These are phyloP conservation scores for Monochamus alternatus DNA, from an alignment of 2,888 invertebrate genomes.

Conservation along the genomic window DNA sequence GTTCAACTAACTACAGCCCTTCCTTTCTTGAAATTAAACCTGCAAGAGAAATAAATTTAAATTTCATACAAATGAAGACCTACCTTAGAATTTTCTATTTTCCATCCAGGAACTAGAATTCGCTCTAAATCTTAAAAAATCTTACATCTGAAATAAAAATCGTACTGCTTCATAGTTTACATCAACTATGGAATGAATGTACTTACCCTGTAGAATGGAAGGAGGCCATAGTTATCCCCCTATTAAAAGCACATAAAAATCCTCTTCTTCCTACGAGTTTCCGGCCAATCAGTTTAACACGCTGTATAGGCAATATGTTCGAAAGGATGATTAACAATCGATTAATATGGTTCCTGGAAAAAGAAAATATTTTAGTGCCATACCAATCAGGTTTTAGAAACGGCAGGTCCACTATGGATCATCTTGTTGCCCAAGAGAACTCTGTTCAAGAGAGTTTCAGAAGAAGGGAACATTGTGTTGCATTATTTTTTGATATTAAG, in stretches of 20 bases:
- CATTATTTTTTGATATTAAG: slow-evolving; percentile 19
- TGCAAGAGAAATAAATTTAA: slow-evolving; percentile 1
- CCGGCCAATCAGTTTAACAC: slow-evolving; percentile 21
- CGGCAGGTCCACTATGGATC: slow-evolving; percentile 9
- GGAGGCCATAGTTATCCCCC: slow-evolving; percentile 29
- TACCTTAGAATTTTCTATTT: slow-evolving; percentile 13
- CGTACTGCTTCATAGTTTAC: slow-evolving; percentile 23
- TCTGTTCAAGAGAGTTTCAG: slow-evolving; percentile 3
- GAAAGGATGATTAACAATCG: slow-evolving; percentile 23
- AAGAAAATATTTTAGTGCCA: neutral
- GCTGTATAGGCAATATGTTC: slow-evolving; percentile 38
- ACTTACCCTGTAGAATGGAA: slow-evolving; percentile 31
- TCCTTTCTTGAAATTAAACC: neutral
- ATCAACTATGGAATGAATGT: slow-evolving; percentile 29
- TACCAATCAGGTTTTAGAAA: slow-evolving; percentile 23
- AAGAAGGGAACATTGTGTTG: neutral
- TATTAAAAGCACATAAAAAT: slow-evolving; percentile 21
- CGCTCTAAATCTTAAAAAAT: slow-evolving; percentile 20
- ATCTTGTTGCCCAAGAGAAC: neutral
- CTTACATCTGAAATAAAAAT: slow-evolving; percentile 14
- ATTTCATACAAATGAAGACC: neutral
- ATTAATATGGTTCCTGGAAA: slow-evolving; percentile 16
- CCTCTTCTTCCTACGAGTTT: too few species aligned
- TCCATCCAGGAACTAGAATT: slow-evolving; percentile 20
- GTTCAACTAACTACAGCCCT: slow-evolving; percentile 5